phyloP scores from a whole-genome alignment of 1,140 invertebrate species.

The Anoplophora glabripennis region DNA sequence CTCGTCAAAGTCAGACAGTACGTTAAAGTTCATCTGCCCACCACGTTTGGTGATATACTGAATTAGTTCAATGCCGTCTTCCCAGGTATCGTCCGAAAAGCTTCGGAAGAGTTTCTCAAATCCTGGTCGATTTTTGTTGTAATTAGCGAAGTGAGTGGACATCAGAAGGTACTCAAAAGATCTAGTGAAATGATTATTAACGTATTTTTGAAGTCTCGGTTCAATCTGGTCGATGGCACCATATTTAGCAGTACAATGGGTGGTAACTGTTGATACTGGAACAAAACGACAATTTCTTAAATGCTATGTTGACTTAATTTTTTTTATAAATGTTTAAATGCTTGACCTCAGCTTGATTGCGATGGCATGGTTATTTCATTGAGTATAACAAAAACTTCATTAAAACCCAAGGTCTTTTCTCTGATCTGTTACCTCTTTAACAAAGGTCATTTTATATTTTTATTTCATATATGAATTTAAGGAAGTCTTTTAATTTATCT shows the following conservation, averaged over 20 bases:
- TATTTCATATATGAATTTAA: too few species aligned
- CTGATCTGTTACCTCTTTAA: too few species aligned
- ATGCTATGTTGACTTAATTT: not conserved
- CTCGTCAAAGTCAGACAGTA: constrained; percentile 24
- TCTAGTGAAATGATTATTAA: constrained; percentile 61
- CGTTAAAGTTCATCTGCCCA: constrained; percentile 53
- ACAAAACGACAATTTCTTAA: not conserved
- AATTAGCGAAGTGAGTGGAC: constrained; percentile 74
- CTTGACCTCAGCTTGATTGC: too few species aligned
- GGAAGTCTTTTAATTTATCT: too few species aligned
- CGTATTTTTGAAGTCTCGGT: constrained; percentile 57
- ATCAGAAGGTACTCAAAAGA: constrained; percentile 74
- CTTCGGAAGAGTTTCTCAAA: constrained; percentile 72
- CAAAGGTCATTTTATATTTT: too few species aligned
- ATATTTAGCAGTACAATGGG: constrained; percentile 65
- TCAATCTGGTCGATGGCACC: constrained; percentile 56
- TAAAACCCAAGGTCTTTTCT: too few species aligned
- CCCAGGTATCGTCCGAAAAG: constrained; percentile 71
- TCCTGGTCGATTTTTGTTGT: constrained; percentile 69
- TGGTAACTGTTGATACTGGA: not conserved
- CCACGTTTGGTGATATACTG: constrained; percentile 75
- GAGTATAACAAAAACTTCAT: too few species aligned
- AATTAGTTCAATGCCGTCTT: constrained; percentile 69
- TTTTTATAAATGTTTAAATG: not conserved
- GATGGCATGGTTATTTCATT: too few species aligned